phyloP scores from a whole-genome alignment of 1,140 invertebrate species.

The Protaetia brevitarsis region DNA sequence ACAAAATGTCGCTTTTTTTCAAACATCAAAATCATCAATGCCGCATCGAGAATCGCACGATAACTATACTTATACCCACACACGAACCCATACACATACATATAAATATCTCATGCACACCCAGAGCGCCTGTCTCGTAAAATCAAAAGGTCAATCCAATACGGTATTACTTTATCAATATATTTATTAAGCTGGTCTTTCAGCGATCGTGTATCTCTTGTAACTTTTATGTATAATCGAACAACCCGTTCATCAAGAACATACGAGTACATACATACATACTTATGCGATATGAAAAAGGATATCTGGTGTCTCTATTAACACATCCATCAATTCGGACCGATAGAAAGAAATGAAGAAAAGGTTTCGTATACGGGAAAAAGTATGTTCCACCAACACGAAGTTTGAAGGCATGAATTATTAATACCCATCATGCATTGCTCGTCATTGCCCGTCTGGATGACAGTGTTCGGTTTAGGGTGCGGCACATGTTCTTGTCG shows the following conservation, averaged over 20 bases:
- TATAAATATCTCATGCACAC: slow-evolving; percentile 1
- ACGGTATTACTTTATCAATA: slow-evolving; percentile 15
- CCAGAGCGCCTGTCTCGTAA: slow-evolving; percentile 9
- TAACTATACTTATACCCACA: background rate
- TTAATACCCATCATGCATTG: slow-evolving; percentile 39
- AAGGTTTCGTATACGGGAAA: slow-evolving; percentile 21
- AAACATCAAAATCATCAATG: slow-evolving; percentile 6
- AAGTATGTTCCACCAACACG: slow-evolving; percentile 40
- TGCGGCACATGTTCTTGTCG: slow-evolving; percentile 38
- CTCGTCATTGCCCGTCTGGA: slow-evolving; percentile 40
- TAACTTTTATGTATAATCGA: slow-evolving; percentile 13
- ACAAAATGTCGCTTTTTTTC: background rate
- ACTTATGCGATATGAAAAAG: too few species aligned
- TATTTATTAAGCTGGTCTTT: background rate
- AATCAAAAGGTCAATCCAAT: slow-evolving; percentile 13
- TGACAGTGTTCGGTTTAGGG: slow-evolving; percentile 41
- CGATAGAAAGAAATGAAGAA: slow-evolving; percentile 6
- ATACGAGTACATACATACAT: too few species aligned
- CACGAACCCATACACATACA: background rate
- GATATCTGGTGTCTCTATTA: slow-evolving; percentile 15
- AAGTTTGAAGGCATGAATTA: slow-evolving; percentile 39
- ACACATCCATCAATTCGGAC: background rate
- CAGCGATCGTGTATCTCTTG: slow-evolving; percentile 6
- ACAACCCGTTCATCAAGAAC: background rate
- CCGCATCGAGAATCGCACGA: background rate